phyloP scores from a whole-genome alignment of 2,113 vertebrate species.

The Picathartes gymnocephalus region DNA sequence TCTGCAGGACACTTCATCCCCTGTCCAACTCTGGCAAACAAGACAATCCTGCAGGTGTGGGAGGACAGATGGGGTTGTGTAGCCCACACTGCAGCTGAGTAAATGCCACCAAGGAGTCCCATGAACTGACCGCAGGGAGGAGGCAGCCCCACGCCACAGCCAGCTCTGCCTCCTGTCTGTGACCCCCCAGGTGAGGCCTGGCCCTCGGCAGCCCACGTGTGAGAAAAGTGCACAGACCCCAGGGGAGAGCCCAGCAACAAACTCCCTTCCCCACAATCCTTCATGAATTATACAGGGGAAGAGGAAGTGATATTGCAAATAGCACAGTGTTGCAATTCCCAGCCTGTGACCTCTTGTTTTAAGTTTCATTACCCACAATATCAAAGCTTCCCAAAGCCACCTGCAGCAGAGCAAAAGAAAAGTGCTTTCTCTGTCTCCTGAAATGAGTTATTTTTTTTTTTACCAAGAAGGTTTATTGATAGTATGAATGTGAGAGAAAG shows the following conservation, averaged over 20 bases:
- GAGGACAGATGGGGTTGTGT: neutral
- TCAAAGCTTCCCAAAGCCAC: neutral
- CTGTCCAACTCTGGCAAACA: neutral
- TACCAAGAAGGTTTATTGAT: neutral
- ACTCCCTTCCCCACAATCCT: neutral
- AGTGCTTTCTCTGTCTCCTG: neutral
- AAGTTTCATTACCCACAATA: neutral
- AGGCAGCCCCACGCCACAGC: neutral
- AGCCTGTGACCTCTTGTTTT: neutral
- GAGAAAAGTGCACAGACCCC: neutral
- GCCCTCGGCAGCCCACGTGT: accelerated
- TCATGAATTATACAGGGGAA: neutral
- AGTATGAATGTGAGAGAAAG: neutral
- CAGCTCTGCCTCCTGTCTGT: neutral
- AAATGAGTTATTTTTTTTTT: neutral
- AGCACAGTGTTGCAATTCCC: neutral
- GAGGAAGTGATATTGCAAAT: neutral
- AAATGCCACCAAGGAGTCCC: neutral
- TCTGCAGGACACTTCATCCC: neutral
- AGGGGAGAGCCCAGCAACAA: neutral
- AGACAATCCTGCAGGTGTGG: neutral
- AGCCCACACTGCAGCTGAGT: neutral
- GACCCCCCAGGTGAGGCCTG: accelerated
- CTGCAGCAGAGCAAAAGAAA: neutral
- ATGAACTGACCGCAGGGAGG: neutral